Evolutionary conservation across 1,140 invertebrate species (phyloP).

Genomic region (Trichomalopsis sarcophagae): DNA sequence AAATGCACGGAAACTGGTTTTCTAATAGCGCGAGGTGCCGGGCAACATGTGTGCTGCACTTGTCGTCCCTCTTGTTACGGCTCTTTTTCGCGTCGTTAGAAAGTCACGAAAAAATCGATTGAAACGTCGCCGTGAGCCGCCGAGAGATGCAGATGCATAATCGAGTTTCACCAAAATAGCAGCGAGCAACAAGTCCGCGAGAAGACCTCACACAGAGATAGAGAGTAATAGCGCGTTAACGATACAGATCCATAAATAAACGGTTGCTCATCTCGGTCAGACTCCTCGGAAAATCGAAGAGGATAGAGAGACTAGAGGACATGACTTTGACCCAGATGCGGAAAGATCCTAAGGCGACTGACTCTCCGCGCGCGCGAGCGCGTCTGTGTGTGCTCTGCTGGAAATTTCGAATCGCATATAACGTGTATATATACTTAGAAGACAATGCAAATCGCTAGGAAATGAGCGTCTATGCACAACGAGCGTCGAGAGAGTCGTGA

Average conservation of each 20-base stretch:
- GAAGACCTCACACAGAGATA: slow-evolving; percentile 2
- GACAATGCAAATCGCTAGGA: slow-evolving; percentile 16
- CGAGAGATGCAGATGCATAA: neutral
- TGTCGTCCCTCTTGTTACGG: neutral
- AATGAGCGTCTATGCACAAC: neutral
- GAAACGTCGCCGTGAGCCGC: neutral
- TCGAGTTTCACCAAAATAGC: neutral
- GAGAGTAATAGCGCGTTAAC: neutral
- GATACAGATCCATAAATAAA: slow-evolving; percentile 66
- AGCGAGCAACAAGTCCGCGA: neutral
- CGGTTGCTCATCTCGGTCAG: slow-evolving; percentile 66
- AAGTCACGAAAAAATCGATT: slow-evolving; percentile 15
- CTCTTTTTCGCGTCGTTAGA: neutral
- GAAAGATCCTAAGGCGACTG: slow-evolving; percentile 32
- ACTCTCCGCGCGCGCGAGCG: neutral
- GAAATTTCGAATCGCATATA: neutral
- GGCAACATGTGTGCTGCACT: slow-evolving; percentile 3
- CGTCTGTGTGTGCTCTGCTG: no score
- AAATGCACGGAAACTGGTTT: slow-evolving; percentile 42
- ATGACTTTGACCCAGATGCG: slow-evolving; percentile 73
- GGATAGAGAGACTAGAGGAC: slow-evolving; percentile 70
- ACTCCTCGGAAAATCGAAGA: slow-evolving; percentile 58
- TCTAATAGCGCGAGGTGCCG: slow-evolving; percentile 34
- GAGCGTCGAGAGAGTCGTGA: slow-evolving; percentile 6
- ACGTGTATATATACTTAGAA: neutral